Conservation (phyloP, 2,888 invertebrate species). For the Schizotus pectinicornis region DNA sequence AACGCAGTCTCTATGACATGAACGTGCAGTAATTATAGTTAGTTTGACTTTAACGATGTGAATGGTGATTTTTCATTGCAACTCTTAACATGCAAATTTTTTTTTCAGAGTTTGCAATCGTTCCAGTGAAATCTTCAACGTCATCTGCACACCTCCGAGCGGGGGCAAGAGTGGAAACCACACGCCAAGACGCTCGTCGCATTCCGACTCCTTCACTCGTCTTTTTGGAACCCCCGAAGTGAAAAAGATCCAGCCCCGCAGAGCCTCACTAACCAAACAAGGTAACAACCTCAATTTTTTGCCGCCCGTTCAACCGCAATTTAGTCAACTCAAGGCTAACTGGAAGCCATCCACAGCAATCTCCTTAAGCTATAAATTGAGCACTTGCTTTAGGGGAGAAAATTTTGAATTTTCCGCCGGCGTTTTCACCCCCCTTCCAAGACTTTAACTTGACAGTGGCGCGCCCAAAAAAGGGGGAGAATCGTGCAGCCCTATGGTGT, state of each 20-base stretch:
- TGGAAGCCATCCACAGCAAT: background rate
- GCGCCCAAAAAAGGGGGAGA: too few relatives aligned
- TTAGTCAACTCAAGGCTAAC: background rate
- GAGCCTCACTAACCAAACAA: slow-evolving; percentile 55
- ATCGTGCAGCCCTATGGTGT: too few relatives aligned
- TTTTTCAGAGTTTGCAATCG: slow-evolving; percentile 57
- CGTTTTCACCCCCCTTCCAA: too few relatives aligned
- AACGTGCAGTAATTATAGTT: too few relatives aligned
- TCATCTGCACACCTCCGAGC: slow-evolving; percentile 49
- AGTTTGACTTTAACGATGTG: too few relatives aligned
- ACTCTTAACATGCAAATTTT: slow-evolving; percentile 24
- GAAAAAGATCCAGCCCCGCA: slow-evolving; percentile 49
- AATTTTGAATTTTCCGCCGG: too few relatives aligned
- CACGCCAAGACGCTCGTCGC: slow-evolving; percentile 48
- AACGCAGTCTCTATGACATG: too few relatives aligned
- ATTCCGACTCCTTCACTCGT: slow-evolving; percentile 55
- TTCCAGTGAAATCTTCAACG: slow-evolving; percentile 57
- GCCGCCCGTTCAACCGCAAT: background rate
- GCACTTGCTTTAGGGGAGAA: too few relatives aligned
- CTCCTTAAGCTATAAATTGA: too few relatives aligned
- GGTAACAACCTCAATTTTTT: slow-evolving; percentile 38
- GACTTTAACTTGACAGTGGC: too few relatives aligned
- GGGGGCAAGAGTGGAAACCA: slow-evolving; percentile 38
- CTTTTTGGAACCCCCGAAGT: slow-evolving; percentile 52
- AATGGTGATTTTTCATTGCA: background rate